Conservation (phyloP, 2,888 invertebrate genomes). For the Idaea aversata region DNA sequence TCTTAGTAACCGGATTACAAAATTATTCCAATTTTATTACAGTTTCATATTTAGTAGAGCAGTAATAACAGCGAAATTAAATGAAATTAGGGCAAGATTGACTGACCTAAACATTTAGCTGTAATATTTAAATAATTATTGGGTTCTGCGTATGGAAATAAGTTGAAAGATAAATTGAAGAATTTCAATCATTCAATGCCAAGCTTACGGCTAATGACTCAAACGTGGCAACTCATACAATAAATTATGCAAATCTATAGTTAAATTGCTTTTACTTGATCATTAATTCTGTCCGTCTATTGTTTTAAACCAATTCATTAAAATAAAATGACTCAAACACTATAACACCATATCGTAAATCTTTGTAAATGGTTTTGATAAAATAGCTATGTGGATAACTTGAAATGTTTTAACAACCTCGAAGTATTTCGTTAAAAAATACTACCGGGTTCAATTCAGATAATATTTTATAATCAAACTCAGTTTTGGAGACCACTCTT, state of each 20-base stretch:
- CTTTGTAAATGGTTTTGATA: not conserved
- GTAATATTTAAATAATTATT: not conserved
- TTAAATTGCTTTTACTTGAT: constrained; percentile 24
- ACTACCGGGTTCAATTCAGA: not conserved
- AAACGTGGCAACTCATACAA: constrained; percentile 13
- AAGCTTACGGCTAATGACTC: constrained; percentile 19
- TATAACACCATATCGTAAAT: constrained; percentile 3
- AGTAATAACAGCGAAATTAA: not conserved
- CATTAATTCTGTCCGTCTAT: constrained; percentile 22
- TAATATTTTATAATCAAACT: not conserved
- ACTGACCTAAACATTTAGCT: not conserved
- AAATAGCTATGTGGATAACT: not conserved
- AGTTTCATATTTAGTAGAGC: not conserved
- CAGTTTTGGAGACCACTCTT: not conserved
- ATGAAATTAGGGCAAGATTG: not conserved
- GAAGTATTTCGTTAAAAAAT: not conserved
- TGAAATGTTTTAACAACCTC: not conserved
- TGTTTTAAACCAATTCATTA: constrained; percentile 7
- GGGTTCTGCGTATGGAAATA: not conserved
- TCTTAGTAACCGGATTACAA: not conserved
- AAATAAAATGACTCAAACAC: not conserved
- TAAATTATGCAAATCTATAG: constrained; percentile 28
- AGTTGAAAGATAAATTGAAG: not conserved
- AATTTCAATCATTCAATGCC: constrained; percentile 6
- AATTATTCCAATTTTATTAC: not conserved